These are phyloP conservation scores for Otolemur crassicaudatus DNA, from an alignment of 2,797 vertebrate species.

Conservation along the genomic window DNA sequence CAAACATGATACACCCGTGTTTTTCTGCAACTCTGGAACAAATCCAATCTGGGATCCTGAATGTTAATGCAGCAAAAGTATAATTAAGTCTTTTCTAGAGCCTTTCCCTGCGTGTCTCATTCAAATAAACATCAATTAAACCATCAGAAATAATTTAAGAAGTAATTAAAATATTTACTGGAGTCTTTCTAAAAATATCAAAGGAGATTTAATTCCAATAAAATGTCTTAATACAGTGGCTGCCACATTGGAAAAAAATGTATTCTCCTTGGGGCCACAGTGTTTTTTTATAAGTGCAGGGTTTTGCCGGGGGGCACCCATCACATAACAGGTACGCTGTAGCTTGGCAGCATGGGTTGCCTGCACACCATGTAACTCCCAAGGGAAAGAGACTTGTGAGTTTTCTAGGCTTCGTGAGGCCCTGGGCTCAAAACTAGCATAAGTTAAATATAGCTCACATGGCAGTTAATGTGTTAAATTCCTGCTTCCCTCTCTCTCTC, in stretches of 20 bases:
- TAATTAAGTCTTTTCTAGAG: background rate
- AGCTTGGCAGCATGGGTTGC: too few relatives aligned
- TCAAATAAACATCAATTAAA: slow-evolving; percentile 39
- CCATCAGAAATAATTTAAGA: slow-evolving; percentile 24
- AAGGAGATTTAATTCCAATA: background rate
- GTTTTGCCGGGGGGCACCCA: too few relatives aligned
- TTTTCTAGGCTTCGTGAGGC: too few relatives aligned
- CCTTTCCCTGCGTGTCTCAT: background rate
- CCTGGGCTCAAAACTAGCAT: too few relatives aligned
- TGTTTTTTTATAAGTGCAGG: too few relatives aligned
- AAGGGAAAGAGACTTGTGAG: too few relatives aligned
- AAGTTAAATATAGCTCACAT: too few relatives aligned
- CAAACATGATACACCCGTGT: background rate
- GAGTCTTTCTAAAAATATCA: background rate
- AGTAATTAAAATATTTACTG: background rate
- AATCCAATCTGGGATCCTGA: background rate
- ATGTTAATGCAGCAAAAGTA: background rate
- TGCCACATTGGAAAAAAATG: too few relatives aligned
- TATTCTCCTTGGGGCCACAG: too few relatives aligned
- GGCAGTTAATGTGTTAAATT: background rate
- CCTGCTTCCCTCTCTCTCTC: background rate
- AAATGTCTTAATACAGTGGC: background rate
- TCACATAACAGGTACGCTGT: too few relatives aligned
- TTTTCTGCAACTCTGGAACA: background rate
- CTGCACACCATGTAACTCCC: too few relatives aligned